Base-by-base conservation (phyloP, 2,888 invertebrate genomes). In the Steinernema scapterisci region DNA sequence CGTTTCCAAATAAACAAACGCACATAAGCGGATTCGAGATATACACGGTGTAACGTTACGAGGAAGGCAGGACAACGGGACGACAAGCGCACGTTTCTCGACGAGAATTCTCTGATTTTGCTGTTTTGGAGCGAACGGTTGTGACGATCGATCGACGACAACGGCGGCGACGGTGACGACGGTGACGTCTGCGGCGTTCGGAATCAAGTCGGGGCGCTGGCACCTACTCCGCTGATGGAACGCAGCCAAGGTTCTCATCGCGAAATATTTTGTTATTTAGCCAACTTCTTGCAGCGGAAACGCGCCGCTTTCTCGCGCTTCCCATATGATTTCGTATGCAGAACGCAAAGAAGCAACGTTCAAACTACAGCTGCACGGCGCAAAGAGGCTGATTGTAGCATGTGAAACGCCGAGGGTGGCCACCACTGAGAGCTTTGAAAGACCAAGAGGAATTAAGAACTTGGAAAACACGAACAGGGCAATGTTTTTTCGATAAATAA, bases 191-290 rank as follows among this genome's bases (percentile, higher is more conserved):
- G 38, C 38, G 38, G 38, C 38, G 38, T 38, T 38, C 38, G 38
- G 38, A 38, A 38, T 6, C 38, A 9, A 9, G 38, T 38, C 63
- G 63, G 19, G n/a, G 48, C 48, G 13, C 48, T 48, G 38, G 38
- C 38, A 38, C 38, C 38, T 9, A 9, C 52, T 9, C 52, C 38
- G 38, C 38, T n/a, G 27, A 31, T 63, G 63, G 63, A 63, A 63
- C 11, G 63, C 31, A 27, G 63, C 63, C 63, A 63, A 63, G 63
- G 38, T 31, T 63, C 63, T 27, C 63, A 31, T 63, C 23, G 63
- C 63, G 63, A 63, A 63, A 31, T 38, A 16, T 25, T 31, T 63
- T 63, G 63, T 63, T 63, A 63, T 63, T 63, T 63, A 63, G 63
- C 63, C 63, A 63, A 63, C 27, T 63, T 63, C 23, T 63, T 63